A percentile compares a stretch with the other conserved stretches of the same genome.
Evolutionary conservation across 2,113 vertebrate genomes (phyloP).

Genomic region (Orycteropus afer): DNA sequence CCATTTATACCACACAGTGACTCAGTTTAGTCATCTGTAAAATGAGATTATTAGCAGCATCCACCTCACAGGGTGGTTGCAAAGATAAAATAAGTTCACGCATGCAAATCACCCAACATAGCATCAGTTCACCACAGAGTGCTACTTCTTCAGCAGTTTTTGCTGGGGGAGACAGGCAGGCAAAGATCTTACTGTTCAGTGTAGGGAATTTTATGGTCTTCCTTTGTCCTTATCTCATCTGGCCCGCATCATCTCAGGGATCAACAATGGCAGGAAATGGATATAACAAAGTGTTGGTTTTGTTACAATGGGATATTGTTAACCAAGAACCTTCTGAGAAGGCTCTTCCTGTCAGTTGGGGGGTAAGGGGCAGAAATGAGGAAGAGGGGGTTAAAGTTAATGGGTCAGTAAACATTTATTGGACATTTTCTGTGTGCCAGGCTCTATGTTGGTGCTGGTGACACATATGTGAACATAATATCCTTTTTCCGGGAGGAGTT

Average conservation of each 20-base stretch:
- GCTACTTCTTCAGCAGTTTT: constrained; percentile 7
- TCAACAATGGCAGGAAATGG: neutral
- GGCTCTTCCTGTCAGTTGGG: neutral
- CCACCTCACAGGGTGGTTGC: no score
- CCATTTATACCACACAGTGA: neutral
- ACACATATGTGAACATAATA: neutral
- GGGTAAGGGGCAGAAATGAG: neutral
- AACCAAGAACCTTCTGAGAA: neutral
- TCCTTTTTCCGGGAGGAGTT: neutral
- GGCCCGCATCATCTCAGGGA: neutral
- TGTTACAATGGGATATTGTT: neutral
- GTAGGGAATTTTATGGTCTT: neutral
- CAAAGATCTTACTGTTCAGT: neutral
- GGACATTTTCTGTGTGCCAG: neutral
- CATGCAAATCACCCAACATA: neutral
- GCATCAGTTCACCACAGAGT: neutral
- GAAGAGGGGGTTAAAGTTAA: neutral
- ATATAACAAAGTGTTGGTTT: neutral
- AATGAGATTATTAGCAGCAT: neutral
- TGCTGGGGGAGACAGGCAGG: neutral
- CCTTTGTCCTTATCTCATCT: neutral
- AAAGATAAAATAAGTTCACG: neutral
- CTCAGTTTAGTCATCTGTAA: neutral
- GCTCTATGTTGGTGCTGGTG: neutral
- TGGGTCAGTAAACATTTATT: neutral